A percentile compares a stretch with the other conserved stretches of the same genome.
Conservation (phyloP, 37 sponge, comb jelly and placozoan species). For the Chondrilla cf. caribensis region DNA sequence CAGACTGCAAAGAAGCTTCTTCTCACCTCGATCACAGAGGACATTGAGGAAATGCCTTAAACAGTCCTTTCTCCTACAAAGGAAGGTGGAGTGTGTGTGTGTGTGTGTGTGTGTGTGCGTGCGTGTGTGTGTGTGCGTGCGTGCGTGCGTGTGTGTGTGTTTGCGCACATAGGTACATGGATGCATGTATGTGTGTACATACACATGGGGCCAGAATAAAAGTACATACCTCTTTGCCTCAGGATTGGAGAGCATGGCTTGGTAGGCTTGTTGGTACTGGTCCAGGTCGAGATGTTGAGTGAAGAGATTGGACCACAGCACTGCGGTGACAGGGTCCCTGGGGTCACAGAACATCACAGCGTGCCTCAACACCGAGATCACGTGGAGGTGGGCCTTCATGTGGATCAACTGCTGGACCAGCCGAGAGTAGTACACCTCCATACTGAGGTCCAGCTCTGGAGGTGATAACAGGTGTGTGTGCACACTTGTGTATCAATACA, state of each 20-base stretch:
- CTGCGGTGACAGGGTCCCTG: too few relatives aligned
- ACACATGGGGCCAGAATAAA: neutral
- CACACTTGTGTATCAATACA: too few relatives aligned
- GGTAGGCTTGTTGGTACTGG: constrained; percentile 44
- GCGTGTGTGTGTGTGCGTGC: constrained; percentile 20
- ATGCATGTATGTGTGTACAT: constrained; percentile 14
- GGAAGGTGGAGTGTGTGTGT: neutral
- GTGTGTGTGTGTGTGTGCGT: constrained; percentile 22
- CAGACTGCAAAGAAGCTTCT: neutral
- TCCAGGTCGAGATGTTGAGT: constrained; percentile 60
- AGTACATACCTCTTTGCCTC: constrained; percentile 41
- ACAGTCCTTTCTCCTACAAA: neutral
- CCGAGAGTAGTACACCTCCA: too few relatives aligned
- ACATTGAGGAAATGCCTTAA: neutral
- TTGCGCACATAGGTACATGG: neutral
- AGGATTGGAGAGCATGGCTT: constrained; percentile 59
- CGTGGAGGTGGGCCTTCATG: too few relatives aligned
- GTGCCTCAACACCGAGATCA: too few relatives aligned
- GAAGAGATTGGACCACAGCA: constrained; percentile 78
- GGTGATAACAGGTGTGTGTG: too few relatives aligned
- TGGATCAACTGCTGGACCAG: too few relatives aligned
- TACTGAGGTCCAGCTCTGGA: too few relatives aligned
- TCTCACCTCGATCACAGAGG: neutral
- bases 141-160: too few relatives aligned
- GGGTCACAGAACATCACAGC: too few relatives aligned